A percentile compares a stretch with the other conserved stretches of the same genome.
Conservation (phyloP, 2,113 vertebrate genomes). For the Macheiramphus alcinus region DNA sequence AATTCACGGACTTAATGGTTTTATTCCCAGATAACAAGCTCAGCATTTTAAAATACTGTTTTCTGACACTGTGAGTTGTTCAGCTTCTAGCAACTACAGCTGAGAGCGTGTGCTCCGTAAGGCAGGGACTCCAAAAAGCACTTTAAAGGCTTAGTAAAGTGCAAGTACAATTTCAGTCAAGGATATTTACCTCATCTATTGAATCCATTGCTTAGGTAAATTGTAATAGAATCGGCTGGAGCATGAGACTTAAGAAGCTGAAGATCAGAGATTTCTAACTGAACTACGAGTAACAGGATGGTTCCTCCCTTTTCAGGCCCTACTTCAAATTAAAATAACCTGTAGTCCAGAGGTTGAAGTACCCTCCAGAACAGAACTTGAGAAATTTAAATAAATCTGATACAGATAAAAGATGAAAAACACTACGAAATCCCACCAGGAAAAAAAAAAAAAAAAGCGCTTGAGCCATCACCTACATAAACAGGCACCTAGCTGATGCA, state of each 20-base stretch:
- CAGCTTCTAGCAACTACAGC: neutral
- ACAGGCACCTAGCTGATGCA: neutral
- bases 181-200: neutral
- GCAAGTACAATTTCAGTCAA: neutral
- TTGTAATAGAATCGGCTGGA: neutral
- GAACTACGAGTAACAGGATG: neutral
- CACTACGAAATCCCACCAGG: neutral
- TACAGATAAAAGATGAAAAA: neutral
- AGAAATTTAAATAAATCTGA: neutral
- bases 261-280: neutral
- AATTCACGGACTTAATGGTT: neutral
- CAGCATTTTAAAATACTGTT: neutral
- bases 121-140: neutral
- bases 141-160: neutral
- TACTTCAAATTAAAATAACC: neutral
- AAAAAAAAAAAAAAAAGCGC: neutral
- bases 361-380: neutral
- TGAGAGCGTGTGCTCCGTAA: neutral
- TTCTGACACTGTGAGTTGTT: neutral
- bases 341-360: neutral
- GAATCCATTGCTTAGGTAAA: conserved; percentile 1
- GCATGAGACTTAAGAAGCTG: neutral
- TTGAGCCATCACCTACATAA: neutral
- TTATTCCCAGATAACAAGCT: neutral
- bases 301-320: neutral